phyloP scores from a whole-genome alignment of 2,113 vertebrate species.

The Glareola pratincola region DNA sequence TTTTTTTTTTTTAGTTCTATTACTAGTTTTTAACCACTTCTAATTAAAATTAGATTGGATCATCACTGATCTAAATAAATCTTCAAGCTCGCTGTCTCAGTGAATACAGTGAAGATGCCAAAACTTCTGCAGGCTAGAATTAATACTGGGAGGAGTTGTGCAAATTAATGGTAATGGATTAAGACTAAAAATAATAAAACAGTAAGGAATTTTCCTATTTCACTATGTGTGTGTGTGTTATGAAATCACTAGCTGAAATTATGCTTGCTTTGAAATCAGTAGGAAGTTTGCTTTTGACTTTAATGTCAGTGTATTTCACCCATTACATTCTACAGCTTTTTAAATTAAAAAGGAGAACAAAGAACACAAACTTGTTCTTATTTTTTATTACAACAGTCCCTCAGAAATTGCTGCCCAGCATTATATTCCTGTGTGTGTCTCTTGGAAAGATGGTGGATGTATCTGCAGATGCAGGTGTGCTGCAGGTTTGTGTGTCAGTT shows the following conservation, averaged over 20 bases:
- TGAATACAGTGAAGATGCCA: background rate
- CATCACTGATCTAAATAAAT: background rate
- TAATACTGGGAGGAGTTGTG: background rate
- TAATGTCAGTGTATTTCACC: background rate
- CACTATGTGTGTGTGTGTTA: background rate
- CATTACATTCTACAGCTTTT: background rate
- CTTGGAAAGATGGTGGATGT: background rate
- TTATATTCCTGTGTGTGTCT: background rate
- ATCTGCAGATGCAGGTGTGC: background rate
- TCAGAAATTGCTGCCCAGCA: background rate
- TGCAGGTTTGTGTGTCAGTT: background rate
- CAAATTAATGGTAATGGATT: background rate
- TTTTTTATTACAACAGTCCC: background rate
- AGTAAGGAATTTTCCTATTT: background rate
- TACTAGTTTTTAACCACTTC: background rate
- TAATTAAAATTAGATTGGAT: background rate
- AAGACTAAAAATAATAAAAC: background rate
- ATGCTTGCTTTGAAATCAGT: background rate
- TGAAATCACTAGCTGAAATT: background rate
- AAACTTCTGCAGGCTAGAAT: background rate
- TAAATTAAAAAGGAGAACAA: background rate
- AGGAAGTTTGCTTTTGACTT: background rate
- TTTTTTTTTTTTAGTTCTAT: background rate
- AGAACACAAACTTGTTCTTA: background rate
- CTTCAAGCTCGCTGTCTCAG: background rate